phyloP scores from a whole-genome alignment of 2,888 invertebrate genomes.

The Pheosia tremula region DNA sequence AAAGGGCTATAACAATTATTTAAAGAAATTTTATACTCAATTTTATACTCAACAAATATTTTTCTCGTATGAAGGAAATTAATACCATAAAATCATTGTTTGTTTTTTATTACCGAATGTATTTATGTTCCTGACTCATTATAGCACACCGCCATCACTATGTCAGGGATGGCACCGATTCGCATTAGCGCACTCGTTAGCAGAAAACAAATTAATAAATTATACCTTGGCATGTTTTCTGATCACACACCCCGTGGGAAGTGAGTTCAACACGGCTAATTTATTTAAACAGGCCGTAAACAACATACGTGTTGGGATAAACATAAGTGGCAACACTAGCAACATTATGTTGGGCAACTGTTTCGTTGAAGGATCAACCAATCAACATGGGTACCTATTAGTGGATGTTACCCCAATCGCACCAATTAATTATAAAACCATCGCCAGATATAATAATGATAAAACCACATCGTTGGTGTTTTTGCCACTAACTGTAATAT shows the following conservation, averaged over 20 bases:
- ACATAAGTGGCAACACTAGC: constrained; percentile 26
- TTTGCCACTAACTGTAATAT: too few species aligned
- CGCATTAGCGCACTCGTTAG: constrained; percentile 74
- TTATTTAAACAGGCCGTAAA: constrained; percentile 43
- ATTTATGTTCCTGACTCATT: constrained; percentile 30
- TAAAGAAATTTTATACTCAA: too few species aligned
- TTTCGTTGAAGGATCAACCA: neutral
- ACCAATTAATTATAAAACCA: too few species aligned
- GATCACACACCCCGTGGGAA: constrained; percentile 74
- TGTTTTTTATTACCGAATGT: too few species aligned
- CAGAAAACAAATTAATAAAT: constrained; percentile 80
- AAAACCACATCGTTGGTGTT: too few species aligned
- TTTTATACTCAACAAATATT: too few species aligned
- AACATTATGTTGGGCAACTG: constrained; percentile 13
- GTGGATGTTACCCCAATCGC: too few species aligned
- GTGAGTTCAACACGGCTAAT: constrained; percentile 39
- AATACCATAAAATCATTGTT: too few species aligned
- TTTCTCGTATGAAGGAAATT: too few species aligned
- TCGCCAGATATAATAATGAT: too few species aligned
- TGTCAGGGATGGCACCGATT: constrained; percentile 52
- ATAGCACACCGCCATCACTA: constrained; percentile 52
- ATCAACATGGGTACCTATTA: too few species aligned
- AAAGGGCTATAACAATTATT: too few species aligned
- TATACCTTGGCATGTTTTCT: constrained; percentile 62
- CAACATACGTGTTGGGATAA: constrained; percentile 35